A percentile compares a stretch with the other conserved stretches of the same genome.
phyloP scores from a whole-genome alignment of 1,140 invertebrate genomes.

The Archivesica marissinica region DNA sequence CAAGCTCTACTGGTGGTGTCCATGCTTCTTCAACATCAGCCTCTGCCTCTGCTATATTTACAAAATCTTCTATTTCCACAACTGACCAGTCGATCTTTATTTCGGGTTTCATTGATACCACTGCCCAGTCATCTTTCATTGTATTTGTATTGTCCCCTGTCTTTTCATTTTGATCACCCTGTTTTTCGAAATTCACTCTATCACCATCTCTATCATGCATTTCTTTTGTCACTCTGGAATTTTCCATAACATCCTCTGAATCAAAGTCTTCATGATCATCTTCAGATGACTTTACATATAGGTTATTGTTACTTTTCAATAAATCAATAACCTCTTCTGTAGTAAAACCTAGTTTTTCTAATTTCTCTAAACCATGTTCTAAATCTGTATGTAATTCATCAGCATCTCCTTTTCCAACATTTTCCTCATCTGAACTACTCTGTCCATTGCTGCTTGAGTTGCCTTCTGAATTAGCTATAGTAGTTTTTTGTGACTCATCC shows the following conservation, averaged over 20 bases:
- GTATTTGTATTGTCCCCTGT: neutral
- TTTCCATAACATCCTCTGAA: neutral
- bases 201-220: neutral
- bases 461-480: too few species aligned
- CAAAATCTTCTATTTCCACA: slow-evolving; percentile 54
- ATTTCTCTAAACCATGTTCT: slow-evolving; percentile 4
- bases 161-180: neutral
- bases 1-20: slow-evolving; percentile 43
- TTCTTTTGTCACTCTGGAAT: neutral
- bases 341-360: slow-evolving; percentile 39
- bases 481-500: slow-evolving; percentile 10
- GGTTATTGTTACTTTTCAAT: slow-evolving; percentile 8
- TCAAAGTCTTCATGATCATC: neutral
- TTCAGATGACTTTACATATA: neutral
- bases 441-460: neutral
- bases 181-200: neutral
- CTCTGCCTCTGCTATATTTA: slow-evolving; percentile 46
- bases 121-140: slow-evolving; percentile 21
- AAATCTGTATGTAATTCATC: neutral
- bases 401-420: neutral
- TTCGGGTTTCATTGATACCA: neutral
- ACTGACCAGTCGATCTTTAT: slow-evolving; percentile 27
- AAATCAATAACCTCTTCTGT: slow-evolving; percentile 40
- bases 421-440: neutral
- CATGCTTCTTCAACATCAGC: slow-evolving; percentile 28